Evolutionary conservation across 2,797 vertebrate genomes (phyloP).

Genomic region (Podargus strigoides): DNA sequence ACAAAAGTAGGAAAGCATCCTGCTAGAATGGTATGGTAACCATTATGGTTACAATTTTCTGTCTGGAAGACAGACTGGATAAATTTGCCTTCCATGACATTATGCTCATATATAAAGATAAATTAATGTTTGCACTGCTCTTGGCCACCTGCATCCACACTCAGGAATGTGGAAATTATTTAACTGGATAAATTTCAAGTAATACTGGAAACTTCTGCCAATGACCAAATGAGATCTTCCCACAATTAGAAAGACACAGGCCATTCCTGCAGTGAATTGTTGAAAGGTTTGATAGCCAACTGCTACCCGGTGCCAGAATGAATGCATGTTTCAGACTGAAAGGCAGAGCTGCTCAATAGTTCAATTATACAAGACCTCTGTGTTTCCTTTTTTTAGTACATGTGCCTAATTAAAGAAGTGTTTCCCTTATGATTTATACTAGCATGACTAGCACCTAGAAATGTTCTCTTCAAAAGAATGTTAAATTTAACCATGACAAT

Average conservation of each 20-base stretch:
- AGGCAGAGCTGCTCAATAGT: background rate
- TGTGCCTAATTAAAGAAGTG: background rate
- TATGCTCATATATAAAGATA: background rate
- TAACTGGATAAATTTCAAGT: constrained; percentile 17
- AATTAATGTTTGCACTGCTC: constrained; percentile 15
- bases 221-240: background rate
- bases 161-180: constrained; percentile 2
- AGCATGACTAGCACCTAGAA: background rate
- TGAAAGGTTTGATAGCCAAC: background rate
- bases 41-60: background rate
- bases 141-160: background rate
- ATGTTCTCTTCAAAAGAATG: background rate
- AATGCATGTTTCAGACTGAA: background rate
- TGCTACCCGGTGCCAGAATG: background rate
- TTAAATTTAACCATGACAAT: background rate
- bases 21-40: background rate
- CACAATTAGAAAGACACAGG: constrained; percentile 3
- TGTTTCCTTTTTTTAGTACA: background rate
- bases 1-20: background rate
- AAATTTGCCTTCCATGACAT: background rate
- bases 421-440: background rate
- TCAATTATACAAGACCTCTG: background rate
- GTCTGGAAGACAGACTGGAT: background rate
- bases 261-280: background rate
- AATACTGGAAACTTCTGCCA: background rate